Evolutionary conservation across 2,113 vertebrate species (phyloP), one percentile per base, ranked within the genome.

Genomic region (Oreochromis tanganicae): DNA sequence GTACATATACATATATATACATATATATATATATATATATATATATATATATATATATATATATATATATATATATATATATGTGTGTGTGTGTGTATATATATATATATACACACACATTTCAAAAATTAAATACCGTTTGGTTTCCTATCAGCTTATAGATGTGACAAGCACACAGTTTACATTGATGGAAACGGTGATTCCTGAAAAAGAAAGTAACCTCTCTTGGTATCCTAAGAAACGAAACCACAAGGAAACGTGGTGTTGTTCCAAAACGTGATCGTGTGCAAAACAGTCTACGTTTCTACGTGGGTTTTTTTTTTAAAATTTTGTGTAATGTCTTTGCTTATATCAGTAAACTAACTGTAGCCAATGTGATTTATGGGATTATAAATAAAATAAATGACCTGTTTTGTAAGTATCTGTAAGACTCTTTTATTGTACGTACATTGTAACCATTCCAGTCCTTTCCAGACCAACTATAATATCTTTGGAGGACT

Each of bases 21-120:
- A n/a, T 1, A 54, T 5, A 54, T 10, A 52, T 3, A 48, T 4
- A 38, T 38, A 38, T 8, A 9, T 9, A 38, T 9, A 38, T 38
- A 36, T 14, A 16, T 16, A 14, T 9, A 36, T 36, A 32, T 5
- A 6, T 32, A 6, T 32, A 6, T 6, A 2, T 6, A 11, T 0
- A 11, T 1, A 41, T 0, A 3, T 29, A 4, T 4, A 29, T 29
- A 41, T 1, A 41, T 0, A 41, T 2, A 43, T 3, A 43, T 34
- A 34, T 34, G 3, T 34, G 9, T 54, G 5, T 6, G 14, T 8
- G 1, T 27, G 3, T 27, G 3, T 27, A 27, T 27, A 27, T 27
- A 27, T 27, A 4, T 27, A 27, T 27, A 27, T 48, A 48, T 4
- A 32, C 2, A 50, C 16, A 48, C 2, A 32, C 5, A 32, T 32